Conservation (phyloP, 2,797 vertebrate genomes). For the Psittacula echo region DNA sequence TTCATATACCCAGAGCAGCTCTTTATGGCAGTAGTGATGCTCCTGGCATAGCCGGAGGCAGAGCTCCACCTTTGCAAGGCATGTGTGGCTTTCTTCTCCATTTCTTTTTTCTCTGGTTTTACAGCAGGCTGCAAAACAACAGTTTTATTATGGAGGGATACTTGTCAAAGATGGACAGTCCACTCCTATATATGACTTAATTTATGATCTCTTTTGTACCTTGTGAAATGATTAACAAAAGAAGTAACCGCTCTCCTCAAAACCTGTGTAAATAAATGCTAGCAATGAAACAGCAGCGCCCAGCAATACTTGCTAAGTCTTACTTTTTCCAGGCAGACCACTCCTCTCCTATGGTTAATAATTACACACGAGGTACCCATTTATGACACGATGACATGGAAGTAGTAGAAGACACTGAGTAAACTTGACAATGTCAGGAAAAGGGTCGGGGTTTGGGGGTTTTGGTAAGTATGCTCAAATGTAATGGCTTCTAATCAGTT, state of each 20-base stretch:
- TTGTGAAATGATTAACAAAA: background rate
- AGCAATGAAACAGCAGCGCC: background rate
- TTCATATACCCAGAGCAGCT: background rate
- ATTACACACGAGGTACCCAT: background rate
- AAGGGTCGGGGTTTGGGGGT: rapidly evolving
- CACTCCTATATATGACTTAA: background rate
- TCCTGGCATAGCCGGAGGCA: background rate
- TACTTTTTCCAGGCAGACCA: background rate
- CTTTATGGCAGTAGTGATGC: background rate
- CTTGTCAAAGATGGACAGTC: background rate
- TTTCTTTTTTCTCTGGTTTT: background rate
- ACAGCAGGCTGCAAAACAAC: background rate
- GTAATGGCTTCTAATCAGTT: background rate
- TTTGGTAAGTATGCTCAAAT: background rate
- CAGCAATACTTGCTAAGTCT: background rate
- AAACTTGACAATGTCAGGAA: background rate
- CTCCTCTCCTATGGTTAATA: background rate
- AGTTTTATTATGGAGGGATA: background rate
- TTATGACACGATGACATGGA: background rate
- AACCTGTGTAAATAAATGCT: background rate
- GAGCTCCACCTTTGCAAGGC: background rate
- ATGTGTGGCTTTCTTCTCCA: background rate
- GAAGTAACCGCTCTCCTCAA: background rate
- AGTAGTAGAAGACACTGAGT: background rate
- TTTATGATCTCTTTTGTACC: background rate